phyloP scores from a whole-genome alignment of 2,888 invertebrate genomes.

The Pachydiplax longipennis region DNA sequence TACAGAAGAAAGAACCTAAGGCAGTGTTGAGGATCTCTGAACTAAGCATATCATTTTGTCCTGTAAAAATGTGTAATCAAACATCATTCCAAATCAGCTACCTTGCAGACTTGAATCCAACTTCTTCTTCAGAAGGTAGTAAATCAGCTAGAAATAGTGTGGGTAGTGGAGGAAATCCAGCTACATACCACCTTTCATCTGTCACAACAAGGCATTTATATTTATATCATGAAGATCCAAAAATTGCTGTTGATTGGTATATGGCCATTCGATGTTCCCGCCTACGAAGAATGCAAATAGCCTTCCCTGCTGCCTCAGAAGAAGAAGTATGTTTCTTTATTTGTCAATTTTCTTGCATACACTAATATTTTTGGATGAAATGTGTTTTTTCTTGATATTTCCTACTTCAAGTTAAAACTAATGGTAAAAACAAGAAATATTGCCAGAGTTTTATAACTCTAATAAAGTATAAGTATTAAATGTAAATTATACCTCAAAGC shows the following conservation, averaged over 20 bases:
- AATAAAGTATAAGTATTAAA: too few relatives aligned
- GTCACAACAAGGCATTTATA: constrained; percentile 79
- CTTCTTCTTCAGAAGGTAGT: not conserved
- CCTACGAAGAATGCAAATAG: constrained; percentile 80
- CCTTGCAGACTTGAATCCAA: constrained; percentile 76
- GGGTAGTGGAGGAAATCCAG: not conserved
- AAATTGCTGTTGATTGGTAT: constrained; percentile 87
- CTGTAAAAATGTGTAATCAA: constrained; percentile 78
- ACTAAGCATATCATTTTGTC: constrained; percentile 84
- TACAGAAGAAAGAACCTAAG: constrained; percentile 75
- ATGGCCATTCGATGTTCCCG: constrained; percentile 85
- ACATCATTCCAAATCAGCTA: constrained; percentile 87
- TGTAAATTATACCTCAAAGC: too few relatives aligned
- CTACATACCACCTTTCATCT: not conserved
- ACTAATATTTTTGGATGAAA: not conserved
- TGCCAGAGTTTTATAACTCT: too few relatives aligned
- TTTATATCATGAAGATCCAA: constrained; percentile 85
- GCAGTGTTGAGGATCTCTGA: constrained; percentile 81
- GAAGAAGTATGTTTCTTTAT: constrained; percentile 61
- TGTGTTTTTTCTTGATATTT: too few relatives aligned
- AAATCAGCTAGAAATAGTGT: not conserved
- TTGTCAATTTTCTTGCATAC: not conserved
- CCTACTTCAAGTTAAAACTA: too few relatives aligned
- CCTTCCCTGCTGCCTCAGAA: constrained; percentile 80
- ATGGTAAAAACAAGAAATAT: too few relatives aligned